These are phyloP conservation scores for Sebastes kiyomatsui DNA, from an alignment of 2,797 vertebrate genomes.

Conservation along the genomic window DNA sequence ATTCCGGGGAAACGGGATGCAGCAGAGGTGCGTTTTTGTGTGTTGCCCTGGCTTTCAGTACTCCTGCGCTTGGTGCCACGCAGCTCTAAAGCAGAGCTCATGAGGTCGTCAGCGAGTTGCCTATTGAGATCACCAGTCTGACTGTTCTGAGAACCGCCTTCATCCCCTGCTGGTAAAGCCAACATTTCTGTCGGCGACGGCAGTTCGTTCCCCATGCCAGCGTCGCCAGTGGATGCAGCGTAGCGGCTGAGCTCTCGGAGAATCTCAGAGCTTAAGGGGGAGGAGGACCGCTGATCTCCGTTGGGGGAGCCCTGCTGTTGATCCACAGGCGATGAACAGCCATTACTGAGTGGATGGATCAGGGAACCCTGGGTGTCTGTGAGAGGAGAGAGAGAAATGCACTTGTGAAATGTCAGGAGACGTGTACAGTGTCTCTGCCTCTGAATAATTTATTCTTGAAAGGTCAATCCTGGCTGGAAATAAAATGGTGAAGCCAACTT, in stretches of 20 bases:
- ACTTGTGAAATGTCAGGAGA: conserved; percentile 1
- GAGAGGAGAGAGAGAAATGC: conserved; percentile 16
- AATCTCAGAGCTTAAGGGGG: conserved; percentile 92
- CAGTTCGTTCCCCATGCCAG: conserved; percentile 58
- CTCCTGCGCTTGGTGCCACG: conserved; percentile 90
- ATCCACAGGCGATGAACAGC: conserved; percentile 87
- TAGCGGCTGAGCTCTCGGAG: conserved; percentile 93
- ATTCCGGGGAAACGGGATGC: conserved; percentile 84
- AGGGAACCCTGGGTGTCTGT: conserved; percentile 84
- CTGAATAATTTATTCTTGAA: not conserved
- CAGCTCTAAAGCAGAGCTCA: conserved; percentile 83
- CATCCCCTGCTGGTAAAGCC: conserved; percentile 56
- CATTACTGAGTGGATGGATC: conserved; percentile 86
- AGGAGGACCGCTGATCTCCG: conserved; percentile 83
- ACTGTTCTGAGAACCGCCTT: conserved; percentile 59
- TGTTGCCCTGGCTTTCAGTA: conserved; percentile 81
- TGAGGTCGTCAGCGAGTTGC: conserved; percentile 72
- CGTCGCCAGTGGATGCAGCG: conserved; percentile 80
- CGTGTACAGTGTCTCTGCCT: not conserved
- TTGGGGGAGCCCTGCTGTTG: conserved; percentile 82
- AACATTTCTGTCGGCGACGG: conserved; percentile 29
- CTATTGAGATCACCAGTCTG: conserved; percentile 61
- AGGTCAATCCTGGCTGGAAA: not conserved
- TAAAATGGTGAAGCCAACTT: not conserved
- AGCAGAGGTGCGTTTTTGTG: conserved; percentile 84